Percentiles rank a stretch among this genome's conserved stretches.
Evolutionary conservation across 2,113 vertebrate species (phyloP).

Genomic region (Sisor rabdophorus): DNA sequence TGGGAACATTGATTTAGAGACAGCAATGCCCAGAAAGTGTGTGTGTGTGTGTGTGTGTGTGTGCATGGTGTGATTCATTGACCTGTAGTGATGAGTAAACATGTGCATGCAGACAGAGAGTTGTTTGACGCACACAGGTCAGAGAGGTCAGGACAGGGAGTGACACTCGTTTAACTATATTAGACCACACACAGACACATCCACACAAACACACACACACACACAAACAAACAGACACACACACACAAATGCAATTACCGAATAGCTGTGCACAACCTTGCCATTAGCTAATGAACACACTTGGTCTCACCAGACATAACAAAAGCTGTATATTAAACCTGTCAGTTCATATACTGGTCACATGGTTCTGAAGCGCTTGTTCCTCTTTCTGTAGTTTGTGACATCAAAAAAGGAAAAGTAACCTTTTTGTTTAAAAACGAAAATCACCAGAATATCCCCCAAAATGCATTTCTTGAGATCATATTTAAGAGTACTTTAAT

Average conservation of each 20-base stretch:
- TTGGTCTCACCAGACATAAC: background rate
- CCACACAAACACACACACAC: slow-evolving; percentile 6
- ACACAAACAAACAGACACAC: slow-evolving; percentile 1
- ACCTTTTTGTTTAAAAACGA: background rate
- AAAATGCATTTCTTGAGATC: background rate
- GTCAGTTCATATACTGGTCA: background rate
- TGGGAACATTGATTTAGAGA: background rate
- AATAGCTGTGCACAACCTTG: slow-evolving; percentile 7
- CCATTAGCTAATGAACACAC: slow-evolving; percentile 36
- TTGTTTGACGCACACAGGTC: slow-evolving; percentile 42
- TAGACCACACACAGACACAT: slow-evolving; percentile 4
- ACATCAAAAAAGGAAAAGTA: background rate
- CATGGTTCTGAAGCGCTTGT: background rate
- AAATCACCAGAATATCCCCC: background rate
- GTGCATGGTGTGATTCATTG: slow-evolving; percentile 14
- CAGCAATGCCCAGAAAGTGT: background rate
- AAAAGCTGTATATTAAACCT: slow-evolving; percentile 2
- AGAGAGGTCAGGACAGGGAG: slow-evolving; percentile 35
- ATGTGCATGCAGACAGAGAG: slow-evolving; percentile 15
- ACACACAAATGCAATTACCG: slow-evolving; percentile 21
- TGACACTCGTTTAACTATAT: slow-evolving; percentile 44
- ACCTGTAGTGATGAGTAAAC: slow-evolving; percentile 36
- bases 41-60: slow-evolving; percentile 11
- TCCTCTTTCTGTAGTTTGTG: background rate
- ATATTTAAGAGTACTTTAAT: background rate